phyloP scores from a whole-genome alignment of 2,797 vertebrate genomes.

The Echeneis naucrates region DNA sequence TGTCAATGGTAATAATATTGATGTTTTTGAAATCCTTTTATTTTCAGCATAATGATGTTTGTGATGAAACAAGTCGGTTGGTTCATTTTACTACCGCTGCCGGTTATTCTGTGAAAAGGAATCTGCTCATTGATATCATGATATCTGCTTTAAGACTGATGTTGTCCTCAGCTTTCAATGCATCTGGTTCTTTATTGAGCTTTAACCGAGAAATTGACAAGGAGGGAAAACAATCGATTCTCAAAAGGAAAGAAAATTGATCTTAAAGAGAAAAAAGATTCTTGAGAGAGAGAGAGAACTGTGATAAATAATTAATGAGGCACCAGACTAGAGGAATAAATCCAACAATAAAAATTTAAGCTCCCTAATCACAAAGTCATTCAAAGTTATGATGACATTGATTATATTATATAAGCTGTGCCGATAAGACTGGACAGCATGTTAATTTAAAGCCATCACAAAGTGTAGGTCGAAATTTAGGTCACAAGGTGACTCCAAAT shows the following conservation, averaged over 20 bases:
- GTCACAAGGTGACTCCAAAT: neutral
- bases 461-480: neutral
- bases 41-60: neutral
- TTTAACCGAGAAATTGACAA: neutral
- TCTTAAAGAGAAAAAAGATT: neutral
- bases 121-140: neutral
- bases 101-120: neutral
- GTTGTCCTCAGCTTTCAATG: neutral
- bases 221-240: slow-evolving; percentile 8
- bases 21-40: neutral
- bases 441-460: neutral
- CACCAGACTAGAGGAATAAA: neutral
- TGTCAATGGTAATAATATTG: neutral
- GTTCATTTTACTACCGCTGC: neutral
- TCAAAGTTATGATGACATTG: neutral
- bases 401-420: neutral
- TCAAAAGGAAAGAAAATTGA: neutral
- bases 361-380: neutral
- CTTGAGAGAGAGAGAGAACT: neutral
- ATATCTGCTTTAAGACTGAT: neutral
- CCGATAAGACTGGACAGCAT: neutral
- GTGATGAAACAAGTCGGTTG: neutral
- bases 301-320: neutral
- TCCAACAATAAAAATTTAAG: neutral
- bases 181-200: neutral